Base-by-base conservation (phyloP, 2,888 invertebrate species). In the Drosophila prolongata region DNA sequence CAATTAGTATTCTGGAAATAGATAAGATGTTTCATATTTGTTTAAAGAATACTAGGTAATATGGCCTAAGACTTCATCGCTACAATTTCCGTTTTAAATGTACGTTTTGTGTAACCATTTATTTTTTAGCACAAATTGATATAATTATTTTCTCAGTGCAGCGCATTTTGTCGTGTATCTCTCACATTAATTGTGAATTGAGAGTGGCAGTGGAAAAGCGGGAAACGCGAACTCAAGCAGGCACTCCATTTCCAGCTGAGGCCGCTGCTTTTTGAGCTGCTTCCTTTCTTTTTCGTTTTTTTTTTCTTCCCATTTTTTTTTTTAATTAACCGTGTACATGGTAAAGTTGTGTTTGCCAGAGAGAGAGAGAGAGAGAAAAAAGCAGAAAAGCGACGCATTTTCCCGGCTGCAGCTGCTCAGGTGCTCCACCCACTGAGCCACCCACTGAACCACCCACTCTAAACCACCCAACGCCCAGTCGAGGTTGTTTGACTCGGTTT, bases 271-370 rank as follows among this genome's bases (percentile, higher is more conserved):
- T 69, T 68, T 68, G 34, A 34, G 37, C 30, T 68, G 6, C 68
- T 27, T 35, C 42, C 24, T 34, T 14, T 44, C 44, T 52, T 44
- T 62, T 73, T 65, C 66, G 62, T 64, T 56, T 71, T 77, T 69
- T 58, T 60, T 68, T 37, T 30, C 37, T 49, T 56, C 11, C n/a
- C 47, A 40, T 56, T 52, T 60, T 44, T 53, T 53, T 78, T 84
- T 87, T 87, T 90, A 90, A 89, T 89, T 89, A 83, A 79, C 84
- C 77, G 78, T 78, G 71, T 87, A 79, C 82, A 81, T 80, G 87
- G 78, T 56, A 80, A 84, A 79, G 75, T 80, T 84, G 72, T 83
- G 78, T 83, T 84, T 78, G 69, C 79, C 70, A 56, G 65, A 52
- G 38, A 35, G 52, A 49, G 69, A 59, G 47, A 52, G 34, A 49